Conservation (phyloP, 2,797 vertebrate species). For the Argya squamiceps region DNA sequence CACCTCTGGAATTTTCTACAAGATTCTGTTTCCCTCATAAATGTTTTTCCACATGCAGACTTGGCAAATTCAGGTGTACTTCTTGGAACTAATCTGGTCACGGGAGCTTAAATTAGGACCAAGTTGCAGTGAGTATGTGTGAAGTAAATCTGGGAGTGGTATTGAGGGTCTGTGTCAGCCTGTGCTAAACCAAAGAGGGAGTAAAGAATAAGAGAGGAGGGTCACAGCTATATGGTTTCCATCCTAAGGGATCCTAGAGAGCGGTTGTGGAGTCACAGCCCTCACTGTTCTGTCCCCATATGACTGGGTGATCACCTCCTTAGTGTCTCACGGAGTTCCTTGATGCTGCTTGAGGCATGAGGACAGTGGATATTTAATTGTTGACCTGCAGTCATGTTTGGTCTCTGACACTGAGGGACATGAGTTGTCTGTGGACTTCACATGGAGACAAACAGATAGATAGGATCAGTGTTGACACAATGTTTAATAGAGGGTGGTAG, state of each 20-base stretch:
- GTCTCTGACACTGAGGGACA: neutral
- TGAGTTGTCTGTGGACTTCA: neutral
- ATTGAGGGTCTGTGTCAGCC: neutral
- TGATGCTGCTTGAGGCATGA: neutral
- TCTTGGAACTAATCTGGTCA: neutral
- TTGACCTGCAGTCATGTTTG: neutral
- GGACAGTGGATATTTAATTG: neutral
- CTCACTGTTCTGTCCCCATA: neutral
- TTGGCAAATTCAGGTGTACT: slow-evolving; percentile 27
- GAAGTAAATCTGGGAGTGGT: neutral
- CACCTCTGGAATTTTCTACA: slow-evolving; percentile 30
- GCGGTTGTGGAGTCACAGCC: neutral
- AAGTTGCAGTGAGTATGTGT: neutral
- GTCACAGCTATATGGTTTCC: neutral
- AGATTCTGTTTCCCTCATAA: neutral
- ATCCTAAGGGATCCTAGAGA: neutral
- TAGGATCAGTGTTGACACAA: neutral
- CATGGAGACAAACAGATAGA: neutral
- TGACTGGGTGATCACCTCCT: neutral
- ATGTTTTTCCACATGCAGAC: slow-evolving; percentile 6
- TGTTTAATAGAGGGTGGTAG: neutral
- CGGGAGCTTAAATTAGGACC: neutral
- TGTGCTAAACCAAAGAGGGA: neutral
- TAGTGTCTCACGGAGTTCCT: neutral
- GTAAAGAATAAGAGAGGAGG: neutral